Evolutionary conservation across 2,888 invertebrate genomes (phyloP).

Genomic region (Eupithecia tripunctaria): DNA sequence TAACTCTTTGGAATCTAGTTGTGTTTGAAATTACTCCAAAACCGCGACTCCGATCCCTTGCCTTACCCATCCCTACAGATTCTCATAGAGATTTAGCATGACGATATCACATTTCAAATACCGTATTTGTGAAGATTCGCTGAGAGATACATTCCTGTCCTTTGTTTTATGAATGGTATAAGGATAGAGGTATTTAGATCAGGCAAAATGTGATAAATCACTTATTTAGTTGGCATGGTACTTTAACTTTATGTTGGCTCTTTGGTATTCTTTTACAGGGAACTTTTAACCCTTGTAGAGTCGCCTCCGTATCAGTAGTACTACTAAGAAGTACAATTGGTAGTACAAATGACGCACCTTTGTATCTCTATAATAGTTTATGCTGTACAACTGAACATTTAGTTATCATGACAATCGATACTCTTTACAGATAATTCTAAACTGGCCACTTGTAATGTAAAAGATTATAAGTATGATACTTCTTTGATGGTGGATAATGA

Average conservation of each 20-base stretch:
- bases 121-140: slow-evolving; percentile 29
- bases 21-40: background rate
- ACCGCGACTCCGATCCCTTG: background rate
- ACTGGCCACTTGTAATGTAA: too few species aligned
- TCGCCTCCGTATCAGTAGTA: too few species aligned
- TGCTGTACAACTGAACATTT: too few species aligned
- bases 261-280: too few species aligned
- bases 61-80: slow-evolving; percentile 16
- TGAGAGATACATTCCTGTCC: slow-evolving; percentile 23
- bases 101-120: slow-evolving; percentile 22
- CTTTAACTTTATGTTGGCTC: background rate
- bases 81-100: slow-evolving; percentile 12
- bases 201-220: background rate
- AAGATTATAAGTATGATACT: too few species aligned
- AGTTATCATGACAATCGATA: too few species aligned
- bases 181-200: slow-evolving; percentile 22
- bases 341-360: too few species aligned
- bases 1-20: background rate
- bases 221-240: background rate
- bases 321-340: too few species aligned
- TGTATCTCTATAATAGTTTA: too few species aligned
- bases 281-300: too few species aligned
- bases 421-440: too few species aligned
- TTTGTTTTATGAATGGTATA: slow-evolving; percentile 28
- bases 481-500: too few species aligned